Evolutionary conservation across 2,113 vertebrate species (phyloP).

Genomic region (Antechinus flavipes): DNA sequence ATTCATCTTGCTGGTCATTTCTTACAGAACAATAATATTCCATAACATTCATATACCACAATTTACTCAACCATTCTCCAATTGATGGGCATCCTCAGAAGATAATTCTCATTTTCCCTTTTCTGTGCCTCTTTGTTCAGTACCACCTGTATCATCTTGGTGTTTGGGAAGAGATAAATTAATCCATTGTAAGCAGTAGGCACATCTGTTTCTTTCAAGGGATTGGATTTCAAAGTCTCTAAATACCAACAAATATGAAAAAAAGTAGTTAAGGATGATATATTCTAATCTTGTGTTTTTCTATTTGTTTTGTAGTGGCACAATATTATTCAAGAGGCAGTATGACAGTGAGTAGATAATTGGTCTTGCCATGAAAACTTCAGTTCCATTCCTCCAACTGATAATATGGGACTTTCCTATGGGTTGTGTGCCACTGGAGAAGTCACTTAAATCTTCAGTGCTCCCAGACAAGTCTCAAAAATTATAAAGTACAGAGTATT

Average conservation of each 20-base stretch:
- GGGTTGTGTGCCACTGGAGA: background rate
- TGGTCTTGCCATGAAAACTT: background rate
- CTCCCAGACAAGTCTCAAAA: too few relatives aligned
- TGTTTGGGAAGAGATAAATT: background rate
- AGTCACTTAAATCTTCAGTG: too few relatives aligned
- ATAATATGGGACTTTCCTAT: background rate
- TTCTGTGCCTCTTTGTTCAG: background rate
- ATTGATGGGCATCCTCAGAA: background rate
- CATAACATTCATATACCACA: too few relatives aligned
- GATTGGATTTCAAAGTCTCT: background rate
- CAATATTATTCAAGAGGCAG: background rate
- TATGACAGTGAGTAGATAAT: background rate
- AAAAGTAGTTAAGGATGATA: background rate
- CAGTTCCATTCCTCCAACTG: background rate
- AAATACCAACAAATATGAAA: background rate
- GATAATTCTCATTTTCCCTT: background rate
- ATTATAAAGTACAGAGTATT: background rate
- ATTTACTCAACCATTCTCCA: too few relatives aligned
- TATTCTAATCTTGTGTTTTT: background rate
- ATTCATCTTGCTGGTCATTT: too few relatives aligned
- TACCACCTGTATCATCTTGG: background rate
- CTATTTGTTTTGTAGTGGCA: background rate
- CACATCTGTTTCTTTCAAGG: background rate
- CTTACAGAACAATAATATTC: too few relatives aligned
- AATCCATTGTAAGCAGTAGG: background rate